These are phyloP conservation scores for Mustela nigripes DNA, from an alignment of 2,113 vertebrate genomes.

Conservation along the genomic window DNA sequence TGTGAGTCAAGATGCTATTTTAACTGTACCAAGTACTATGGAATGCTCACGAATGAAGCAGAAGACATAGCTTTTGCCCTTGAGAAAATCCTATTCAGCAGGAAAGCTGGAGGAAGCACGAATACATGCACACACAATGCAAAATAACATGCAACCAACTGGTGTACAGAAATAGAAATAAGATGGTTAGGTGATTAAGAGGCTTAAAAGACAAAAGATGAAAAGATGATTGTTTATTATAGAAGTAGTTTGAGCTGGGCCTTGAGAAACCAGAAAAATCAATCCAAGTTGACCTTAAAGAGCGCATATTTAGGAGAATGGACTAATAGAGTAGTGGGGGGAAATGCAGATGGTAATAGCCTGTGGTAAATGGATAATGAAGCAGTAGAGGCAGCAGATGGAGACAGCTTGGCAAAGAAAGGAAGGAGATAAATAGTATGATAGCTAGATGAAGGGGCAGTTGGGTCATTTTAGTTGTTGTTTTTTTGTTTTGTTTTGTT, in stretches of 20 bases:
- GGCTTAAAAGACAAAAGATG: constrained; percentile 55
- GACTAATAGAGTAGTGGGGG: neutral
- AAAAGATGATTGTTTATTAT: constrained; percentile 18
- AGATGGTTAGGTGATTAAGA: constrained; percentile 39
- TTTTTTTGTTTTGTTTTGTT: neutral
- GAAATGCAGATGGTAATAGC: constrained; percentile 49
- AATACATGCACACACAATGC: neutral
- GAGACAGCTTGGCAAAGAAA: constrained; percentile 65
- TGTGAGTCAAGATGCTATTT: constrained; percentile 32
- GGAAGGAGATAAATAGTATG: constrained; percentile 53
- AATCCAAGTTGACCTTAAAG: constrained; percentile 51
- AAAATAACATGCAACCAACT: constrained; percentile 53
- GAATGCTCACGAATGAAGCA: constrained; percentile 45
- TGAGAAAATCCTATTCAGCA: constrained; percentile 14
- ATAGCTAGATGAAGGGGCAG: constrained; percentile 14
- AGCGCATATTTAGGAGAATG: constrained; percentile 12
- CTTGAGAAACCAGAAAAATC: constrained; percentile 57
- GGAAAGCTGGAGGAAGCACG: neutral
- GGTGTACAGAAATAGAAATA: constrained; percentile 64
- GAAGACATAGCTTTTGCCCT: constrained; percentile 38
- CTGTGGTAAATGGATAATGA: constrained; percentile 53
- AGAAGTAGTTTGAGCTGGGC: constrained; percentile 4
- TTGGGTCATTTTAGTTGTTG: constrained; percentile 9
- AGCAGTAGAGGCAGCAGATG: constrained; percentile 37
- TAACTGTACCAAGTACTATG: neutral